These are phyloP conservation scores for Merops nubicus DNA, from an alignment of 2,113 vertebrate species.

Conservation along the genomic window DNA sequence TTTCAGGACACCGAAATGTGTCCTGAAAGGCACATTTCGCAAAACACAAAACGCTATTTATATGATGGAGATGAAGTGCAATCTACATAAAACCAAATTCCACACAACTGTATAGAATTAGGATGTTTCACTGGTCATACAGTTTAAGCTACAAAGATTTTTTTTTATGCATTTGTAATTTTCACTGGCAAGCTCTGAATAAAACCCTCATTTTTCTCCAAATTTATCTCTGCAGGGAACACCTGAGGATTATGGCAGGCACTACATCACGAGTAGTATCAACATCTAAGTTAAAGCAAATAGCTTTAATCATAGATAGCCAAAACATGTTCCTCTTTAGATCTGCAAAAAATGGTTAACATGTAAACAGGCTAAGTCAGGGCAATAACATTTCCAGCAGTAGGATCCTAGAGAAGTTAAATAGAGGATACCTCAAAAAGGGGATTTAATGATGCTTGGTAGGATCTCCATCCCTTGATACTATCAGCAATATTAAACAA, in stretches of 20 bases:
- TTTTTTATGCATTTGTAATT: slow-evolving; percentile 16
- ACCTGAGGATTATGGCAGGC: not conserved
- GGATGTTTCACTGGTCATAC: not conserved
- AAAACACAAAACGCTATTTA: slow-evolving; percentile 5
- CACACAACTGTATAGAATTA: not conserved
- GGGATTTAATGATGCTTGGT: not conserved
- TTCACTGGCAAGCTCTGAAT: not conserved
- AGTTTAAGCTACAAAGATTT: slow-evolving; percentile 7
- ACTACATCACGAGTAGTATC: slow-evolving; percentile 3
- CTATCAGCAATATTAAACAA: not conserved
- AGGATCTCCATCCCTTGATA: not conserved
- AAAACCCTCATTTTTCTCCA: slow-evolving; percentile 35
- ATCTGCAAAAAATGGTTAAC: slow-evolving; percentile 7
- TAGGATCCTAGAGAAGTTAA: not conserved
- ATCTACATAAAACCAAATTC: not conserved
- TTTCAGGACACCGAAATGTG: not conserved
- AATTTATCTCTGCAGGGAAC: slow-evolving; percentile 30
- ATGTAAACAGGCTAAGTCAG: slow-evolving; percentile 31
- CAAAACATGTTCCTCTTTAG: not conserved
- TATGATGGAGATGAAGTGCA: not conserved
- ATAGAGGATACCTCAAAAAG: not conserved
- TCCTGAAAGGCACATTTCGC: too few relatives aligned
- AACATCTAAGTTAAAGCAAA: slow-evolving; percentile 39
- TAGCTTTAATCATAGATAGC: slow-evolving; percentile 35
- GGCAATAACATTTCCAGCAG: not conserved